These are phyloP conservation scores for Entosphenus tridentatus DNA, from an alignment of 2,113 vertebrate genomes.

Conservation along the genomic window DNA sequence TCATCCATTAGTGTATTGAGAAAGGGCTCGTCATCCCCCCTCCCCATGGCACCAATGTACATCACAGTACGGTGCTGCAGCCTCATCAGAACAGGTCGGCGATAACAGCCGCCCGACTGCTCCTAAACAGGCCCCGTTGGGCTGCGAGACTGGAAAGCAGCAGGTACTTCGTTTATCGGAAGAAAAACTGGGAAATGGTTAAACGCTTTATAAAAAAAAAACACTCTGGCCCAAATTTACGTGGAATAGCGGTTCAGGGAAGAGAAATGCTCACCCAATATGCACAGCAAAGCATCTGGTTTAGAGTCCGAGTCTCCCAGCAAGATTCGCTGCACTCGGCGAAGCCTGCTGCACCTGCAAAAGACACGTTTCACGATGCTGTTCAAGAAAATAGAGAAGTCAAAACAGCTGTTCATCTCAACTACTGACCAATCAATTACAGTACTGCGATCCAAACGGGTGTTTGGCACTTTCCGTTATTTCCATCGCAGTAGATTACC, in stretches of 20 bases:
- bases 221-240: constrained; percentile 15
- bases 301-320: constrained; percentile 29
- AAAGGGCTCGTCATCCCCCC: too few relatives aligned
- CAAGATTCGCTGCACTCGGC: constrained; percentile 55
- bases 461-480: too few relatives aligned
- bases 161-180: constrained; percentile 13
- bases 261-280: constrained; percentile 39
- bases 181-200: constrained; percentile 16
- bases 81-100: too few relatives aligned
- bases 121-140: neutral
- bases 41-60: too few relatives aligned
- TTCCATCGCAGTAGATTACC: too few relatives aligned
- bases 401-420: too few relatives aligned
- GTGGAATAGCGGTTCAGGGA: constrained; percentile 13
- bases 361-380: neutral
- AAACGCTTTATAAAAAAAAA: constrained; percentile 19
- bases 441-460: too few relatives aligned
- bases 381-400: too few relatives aligned
- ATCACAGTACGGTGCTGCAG: too few relatives aligned
- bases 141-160: neutral
- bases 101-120: neutral
- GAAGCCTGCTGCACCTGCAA: constrained; percentile 55
- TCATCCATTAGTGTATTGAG: too few relatives aligned
- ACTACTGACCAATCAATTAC: too few relatives aligned
- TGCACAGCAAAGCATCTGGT: constrained; percentile 69